phyloP scores from a whole-genome alignment of 2,113 vertebrate genomes.

The Puntigrus tetrazona region DNA sequence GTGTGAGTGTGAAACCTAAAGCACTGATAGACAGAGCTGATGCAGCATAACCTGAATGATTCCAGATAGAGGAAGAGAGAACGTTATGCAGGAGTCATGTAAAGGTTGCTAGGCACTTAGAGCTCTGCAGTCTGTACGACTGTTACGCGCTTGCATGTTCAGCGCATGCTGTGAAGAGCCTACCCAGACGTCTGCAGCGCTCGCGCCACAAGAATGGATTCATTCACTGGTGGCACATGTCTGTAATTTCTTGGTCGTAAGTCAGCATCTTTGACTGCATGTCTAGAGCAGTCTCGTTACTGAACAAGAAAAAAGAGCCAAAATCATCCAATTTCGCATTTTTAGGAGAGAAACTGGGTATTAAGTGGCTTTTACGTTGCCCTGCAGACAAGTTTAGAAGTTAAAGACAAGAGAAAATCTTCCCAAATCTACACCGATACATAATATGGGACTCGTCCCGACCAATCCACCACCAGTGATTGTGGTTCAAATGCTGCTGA shows the following conservation, averaged over 20 bases:
- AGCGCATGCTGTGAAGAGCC: slow-evolving; percentile 51
- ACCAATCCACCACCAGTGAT: slow-evolving; percentile 10
- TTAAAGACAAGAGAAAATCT: background rate
- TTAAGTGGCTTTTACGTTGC: too few relatives aligned
- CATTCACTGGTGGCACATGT: slow-evolving; percentile 63
- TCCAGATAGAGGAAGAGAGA: slow-evolving; percentile 4
- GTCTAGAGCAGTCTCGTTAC: background rate
- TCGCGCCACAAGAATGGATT: slow-evolving; percentile 59
- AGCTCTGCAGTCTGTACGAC: slow-evolving; percentile 29
- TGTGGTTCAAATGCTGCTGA: slow-evolving; percentile 42
- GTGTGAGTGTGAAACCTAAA: background rate
- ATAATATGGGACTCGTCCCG: background rate
- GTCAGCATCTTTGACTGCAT: slow-evolving; percentile 42
- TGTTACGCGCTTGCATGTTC: slow-evolving; percentile 10
- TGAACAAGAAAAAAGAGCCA: background rate
- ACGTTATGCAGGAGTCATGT: slow-evolving; percentile 14
- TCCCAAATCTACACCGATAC: background rate
- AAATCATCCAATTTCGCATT: background rate
- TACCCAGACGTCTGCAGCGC: slow-evolving; percentile 66
- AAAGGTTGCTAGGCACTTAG: slow-evolving; percentile 40
- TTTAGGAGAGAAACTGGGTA: background rate
- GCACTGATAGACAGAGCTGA: background rate
- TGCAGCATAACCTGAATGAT: background rate
- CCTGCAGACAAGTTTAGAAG: background rate
- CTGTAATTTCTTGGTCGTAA: slow-evolving; percentile 51